Conservation (phyloP, 2,113 vertebrate genomes). For the Eretmochelys imbricata region DNA sequence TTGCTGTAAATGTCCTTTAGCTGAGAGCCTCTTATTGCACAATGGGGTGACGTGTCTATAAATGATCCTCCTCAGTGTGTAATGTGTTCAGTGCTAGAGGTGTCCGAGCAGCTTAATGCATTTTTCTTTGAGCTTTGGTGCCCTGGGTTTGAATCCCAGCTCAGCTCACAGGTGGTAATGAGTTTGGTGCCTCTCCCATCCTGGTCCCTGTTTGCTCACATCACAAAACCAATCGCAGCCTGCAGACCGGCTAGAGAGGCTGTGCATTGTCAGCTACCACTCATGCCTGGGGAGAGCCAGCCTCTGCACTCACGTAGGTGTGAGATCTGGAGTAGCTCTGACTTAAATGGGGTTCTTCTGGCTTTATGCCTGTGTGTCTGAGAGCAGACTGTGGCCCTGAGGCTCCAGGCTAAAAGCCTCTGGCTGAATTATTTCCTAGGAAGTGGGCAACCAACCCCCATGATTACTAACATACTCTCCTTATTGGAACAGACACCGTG, state of each 20-base stretch:
- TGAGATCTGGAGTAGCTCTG: not conserved
- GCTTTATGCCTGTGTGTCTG: not conserved
- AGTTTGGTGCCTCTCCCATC: not conserved
- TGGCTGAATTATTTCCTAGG: not conserved
- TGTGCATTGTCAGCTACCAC: not conserved
- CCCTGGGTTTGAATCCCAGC: not conserved
- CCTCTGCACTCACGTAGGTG: not conserved
- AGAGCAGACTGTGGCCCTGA: fast-evolving
- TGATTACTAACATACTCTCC: fast-evolving
- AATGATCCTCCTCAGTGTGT: too few relatives aligned
- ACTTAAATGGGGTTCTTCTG: too few relatives aligned
- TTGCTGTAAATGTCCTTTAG: not conserved
- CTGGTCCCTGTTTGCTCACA: not conserved
- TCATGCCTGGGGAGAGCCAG: not conserved
- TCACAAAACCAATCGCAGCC: not conserved
- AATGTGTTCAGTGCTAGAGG: not conserved
- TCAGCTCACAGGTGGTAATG: not conserved
- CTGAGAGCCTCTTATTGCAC: not conserved
- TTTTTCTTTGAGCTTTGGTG: not conserved
- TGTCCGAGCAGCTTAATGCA: not conserved
- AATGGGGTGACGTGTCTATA: not conserved
- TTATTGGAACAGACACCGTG: conserved; percentile 31
- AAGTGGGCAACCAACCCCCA: not conserved
- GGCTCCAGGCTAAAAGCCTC: not conserved
- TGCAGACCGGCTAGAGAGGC: not conserved